Evolutionary conservation across 1,140 invertebrate species (phyloP).

Genomic region (Sitophilus oryzae): DNA sequence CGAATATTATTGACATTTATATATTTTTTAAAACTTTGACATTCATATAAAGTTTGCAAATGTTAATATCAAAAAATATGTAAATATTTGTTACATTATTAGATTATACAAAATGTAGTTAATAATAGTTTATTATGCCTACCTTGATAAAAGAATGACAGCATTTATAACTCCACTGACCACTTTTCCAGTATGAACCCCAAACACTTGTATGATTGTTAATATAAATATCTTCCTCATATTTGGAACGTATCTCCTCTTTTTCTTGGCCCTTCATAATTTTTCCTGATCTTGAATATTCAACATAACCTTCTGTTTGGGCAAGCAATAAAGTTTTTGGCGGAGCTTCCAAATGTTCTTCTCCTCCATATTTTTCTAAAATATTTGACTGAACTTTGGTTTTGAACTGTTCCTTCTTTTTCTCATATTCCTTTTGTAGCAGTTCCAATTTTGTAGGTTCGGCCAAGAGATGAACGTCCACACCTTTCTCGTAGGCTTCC

Average conservation of each 20-base stretch:
- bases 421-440: constrained; percentile 82
- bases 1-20: too few relatives aligned
- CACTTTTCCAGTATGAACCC: constrained; percentile 91
- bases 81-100: too few relatives aligned
- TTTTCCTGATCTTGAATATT: constrained; percentile 93
- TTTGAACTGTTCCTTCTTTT: constrained; percentile 85
- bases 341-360: constrained; percentile 82
- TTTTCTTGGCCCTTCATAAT: constrained; percentile 80
- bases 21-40: too few relatives aligned
- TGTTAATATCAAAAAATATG: too few relatives aligned
- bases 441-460: constrained; percentile 96
- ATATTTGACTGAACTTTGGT: constrained; percentile 67
- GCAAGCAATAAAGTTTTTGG: constrained; percentile 82
- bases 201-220: constrained; percentile 93
- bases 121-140: too few relatives aligned
- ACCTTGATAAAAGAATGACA: constrained; percentile 91
- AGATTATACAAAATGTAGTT: too few relatives aligned
- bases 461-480: constrained; percentile 93
- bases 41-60: too few relatives aligned
- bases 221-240: constrained; percentile 90
- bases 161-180: constrained; percentile 93
- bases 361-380: constrained; percentile 86
- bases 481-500: constrained; percentile 90
- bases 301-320: constrained; percentile 93
- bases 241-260: constrained; percentile 76